A percentile compares a stretch with the other conserved stretches of the same genome.
Evolutionary conservation across 2,888 invertebrate genomes (phyloP).

Genomic region (Platerodrilus igneus): DNA sequence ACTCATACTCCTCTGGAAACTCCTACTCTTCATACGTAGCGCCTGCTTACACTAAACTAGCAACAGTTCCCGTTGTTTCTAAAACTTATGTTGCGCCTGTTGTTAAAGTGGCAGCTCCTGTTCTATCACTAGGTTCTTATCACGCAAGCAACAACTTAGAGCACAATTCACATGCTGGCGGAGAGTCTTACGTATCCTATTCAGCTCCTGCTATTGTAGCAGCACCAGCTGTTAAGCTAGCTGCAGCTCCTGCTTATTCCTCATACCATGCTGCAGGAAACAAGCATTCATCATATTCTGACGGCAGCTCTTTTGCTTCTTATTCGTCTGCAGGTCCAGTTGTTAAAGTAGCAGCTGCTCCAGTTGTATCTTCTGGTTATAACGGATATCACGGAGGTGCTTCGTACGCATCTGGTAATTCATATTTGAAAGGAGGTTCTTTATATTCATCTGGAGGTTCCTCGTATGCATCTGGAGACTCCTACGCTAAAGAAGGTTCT

Average conservation of each 20-base stretch:
- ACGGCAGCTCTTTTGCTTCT: slow-evolving; percentile 1
- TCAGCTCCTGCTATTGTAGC: slow-evolving; percentile 6
- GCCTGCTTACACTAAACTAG: slow-evolving; percentile 43
- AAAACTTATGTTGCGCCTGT: slow-evolving; percentile 6
- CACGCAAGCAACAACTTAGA: slow-evolving; percentile 1
- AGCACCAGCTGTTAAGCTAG: slow-evolving; percentile 2
- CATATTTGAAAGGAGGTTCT: slow-evolving; percentile 5
- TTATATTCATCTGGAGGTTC: slow-evolving; percentile 6
- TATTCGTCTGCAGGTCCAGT: slow-evolving; percentile 2
- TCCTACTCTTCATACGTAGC: slow-evolving; percentile 19
- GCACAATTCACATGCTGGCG: background rate
- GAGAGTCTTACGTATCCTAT: slow-evolving; percentile 5
- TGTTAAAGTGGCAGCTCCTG: slow-evolving; percentile 22
- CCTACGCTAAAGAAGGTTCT: slow-evolving; percentile 7
- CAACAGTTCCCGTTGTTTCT: slow-evolving; percentile 35
- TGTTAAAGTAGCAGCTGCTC: slow-evolving; percentile 4
- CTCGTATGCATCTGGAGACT: slow-evolving; percentile 16
- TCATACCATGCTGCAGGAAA: too few relatives aligned
- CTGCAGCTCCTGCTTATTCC: slow-evolving; percentile 4
- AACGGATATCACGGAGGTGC: background rate
- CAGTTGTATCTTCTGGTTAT: slow-evolving; percentile 2
- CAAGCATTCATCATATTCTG: too few relatives aligned
- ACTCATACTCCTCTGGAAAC: slow-evolving; percentile 22
- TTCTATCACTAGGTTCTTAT: slow-evolving; percentile 29
- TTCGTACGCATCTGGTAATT: slow-evolving; percentile 2